These are phyloP conservation scores for Arctia plantaginis DNA, from an alignment of 2,888 invertebrate species.

Conservation along the genomic window DNA sequence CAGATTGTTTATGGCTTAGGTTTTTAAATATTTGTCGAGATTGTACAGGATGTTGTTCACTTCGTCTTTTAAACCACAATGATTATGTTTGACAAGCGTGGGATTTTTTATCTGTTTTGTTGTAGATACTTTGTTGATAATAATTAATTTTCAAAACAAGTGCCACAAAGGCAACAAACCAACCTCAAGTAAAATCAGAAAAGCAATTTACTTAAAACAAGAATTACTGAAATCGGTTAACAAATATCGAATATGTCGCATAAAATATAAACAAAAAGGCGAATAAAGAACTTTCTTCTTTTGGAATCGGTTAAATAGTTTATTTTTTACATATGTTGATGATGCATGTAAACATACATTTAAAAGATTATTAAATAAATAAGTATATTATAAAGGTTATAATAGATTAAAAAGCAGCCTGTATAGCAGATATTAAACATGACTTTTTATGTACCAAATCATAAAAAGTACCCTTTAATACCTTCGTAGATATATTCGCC, in stretches of 20 bases:
- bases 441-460: not conserved
- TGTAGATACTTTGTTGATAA: too few relatives aligned
- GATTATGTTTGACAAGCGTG: not conserved
- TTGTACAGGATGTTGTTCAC: not conserved
- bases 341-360: too few relatives aligned
- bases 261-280: too few relatives aligned
- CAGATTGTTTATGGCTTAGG: slow-evolving; percentile 28
- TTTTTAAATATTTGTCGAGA: slow-evolving; percentile 20
- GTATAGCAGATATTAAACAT: slow-evolving; percentile 6
- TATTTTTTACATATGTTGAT: too few relatives aligned
- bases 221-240: too few relatives aligned
- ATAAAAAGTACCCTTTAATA: not conserved
- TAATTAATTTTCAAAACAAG: too few relatives aligned
- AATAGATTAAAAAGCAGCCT: not conserved
- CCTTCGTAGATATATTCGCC: not conserved
- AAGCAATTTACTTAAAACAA: too few relatives aligned
- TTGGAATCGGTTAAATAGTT: too few relatives aligned
- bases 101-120: not conserved
- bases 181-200: too few relatives aligned
- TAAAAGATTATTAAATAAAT: not conserved
- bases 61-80: not conserved
- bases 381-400: not conserved
- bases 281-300: too few relatives aligned
- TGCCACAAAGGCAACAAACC: too few relatives aligned
- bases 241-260: too few relatives aligned